Base-by-base conservation (phyloP, 1,140 invertebrate species). In the Tetramorium parvispinum region DNA sequence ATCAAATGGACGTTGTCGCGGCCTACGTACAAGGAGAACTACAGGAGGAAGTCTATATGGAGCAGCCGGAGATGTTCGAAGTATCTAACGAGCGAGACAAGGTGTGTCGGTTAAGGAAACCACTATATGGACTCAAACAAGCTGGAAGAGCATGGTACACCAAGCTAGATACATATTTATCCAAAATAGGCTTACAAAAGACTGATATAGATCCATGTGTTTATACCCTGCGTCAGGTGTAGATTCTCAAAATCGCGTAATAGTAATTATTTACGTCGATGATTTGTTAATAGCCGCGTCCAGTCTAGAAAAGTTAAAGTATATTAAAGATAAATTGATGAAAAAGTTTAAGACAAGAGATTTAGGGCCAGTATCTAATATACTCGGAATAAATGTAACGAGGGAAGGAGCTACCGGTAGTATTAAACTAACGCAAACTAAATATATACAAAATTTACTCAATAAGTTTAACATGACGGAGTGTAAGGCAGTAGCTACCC, bases 1-100 rank as follows among this genome's bases (percentile, higher is more conserved):
- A 85, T 6, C 94, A 95, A 63, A 85, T 93, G 37, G 94, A 94
- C 86, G 87, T 94, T 1, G 86, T 77, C n/a, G 92, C 91, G 18
- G 92, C 93, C 0, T 94, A 91, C 81, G 71, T 94, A 1, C 83
- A 94, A 63, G 89, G 91, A 2, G 76, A 87, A 10, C 24, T 94
- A 10, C 55, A 91, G 24, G 92, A 92, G 86, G 91, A 94, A 21
- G 6, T 66, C 1, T 66, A 66, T 2, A 66, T 66, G 37, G 18
- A 66, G 92, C 37, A 66, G 1, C 63, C 63, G 7, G 32, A 66
- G 5, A 4, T 66, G 32, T 66, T 63, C 18, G 27, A 86, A 27
- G 2, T 3, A 8, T 6, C 18, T 5, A 3, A 11, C 5, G 3
- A 40, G 10, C 2, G 11, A 1, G 7, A 66, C 7, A 66, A 43